Evolutionary conservation across 2,888 invertebrate species (phyloP).

Genomic region (Empis stercorea): DNA sequence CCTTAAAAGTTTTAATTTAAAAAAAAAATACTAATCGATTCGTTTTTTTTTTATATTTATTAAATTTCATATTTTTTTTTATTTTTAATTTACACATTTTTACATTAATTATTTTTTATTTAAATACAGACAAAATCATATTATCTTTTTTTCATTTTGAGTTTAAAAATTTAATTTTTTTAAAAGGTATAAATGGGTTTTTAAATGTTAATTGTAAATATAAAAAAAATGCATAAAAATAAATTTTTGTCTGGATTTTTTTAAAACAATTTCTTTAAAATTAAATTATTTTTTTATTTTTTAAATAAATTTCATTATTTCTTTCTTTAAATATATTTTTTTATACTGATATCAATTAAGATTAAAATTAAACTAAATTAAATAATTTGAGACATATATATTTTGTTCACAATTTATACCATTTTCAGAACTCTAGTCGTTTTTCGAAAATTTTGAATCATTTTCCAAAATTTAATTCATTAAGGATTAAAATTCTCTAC

Average conservation of each 20-base stretch:
- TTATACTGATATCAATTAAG: neutral
- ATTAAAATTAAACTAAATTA: too few species aligned
- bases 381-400: too few species aligned
- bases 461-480: too few species aligned
- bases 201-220: too few species aligned
- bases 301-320: conserved; percentile 2
- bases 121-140: neutral
- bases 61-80: conserved; percentile 8
- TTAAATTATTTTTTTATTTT: conserved; percentile 13
- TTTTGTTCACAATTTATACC: too few species aligned
- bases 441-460: too few species aligned
- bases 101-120: conserved; percentile 6
- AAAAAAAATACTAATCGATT: conserved; percentile 26
- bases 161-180: too few species aligned
- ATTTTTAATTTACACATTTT: conserved; percentile 7
- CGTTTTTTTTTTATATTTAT: conserved; percentile 16
- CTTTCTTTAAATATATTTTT: neutral
- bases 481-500: too few species aligned
- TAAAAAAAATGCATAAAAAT: too few species aligned
- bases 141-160: conserved; percentile 5
- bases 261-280: too few species aligned
- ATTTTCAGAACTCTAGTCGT: too few species aligned
- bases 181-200: neutral
- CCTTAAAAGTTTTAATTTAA: conserved; percentile 13
- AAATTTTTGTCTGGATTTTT: conserved; percentile 7